phyloP scores from a whole-genome alignment of 2,888 invertebrate species.

The Pedicia rivosa region DNA sequence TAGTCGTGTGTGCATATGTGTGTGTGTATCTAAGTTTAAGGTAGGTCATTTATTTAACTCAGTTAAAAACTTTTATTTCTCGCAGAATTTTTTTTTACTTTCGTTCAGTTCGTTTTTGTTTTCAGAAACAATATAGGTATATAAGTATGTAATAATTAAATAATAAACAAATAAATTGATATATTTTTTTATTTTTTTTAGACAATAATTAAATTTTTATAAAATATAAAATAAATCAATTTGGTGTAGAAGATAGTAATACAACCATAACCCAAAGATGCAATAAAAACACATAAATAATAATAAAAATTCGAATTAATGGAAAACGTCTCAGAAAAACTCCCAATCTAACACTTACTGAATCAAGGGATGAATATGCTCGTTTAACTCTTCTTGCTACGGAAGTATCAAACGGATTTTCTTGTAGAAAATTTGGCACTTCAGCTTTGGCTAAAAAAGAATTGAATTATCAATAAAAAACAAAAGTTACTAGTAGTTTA shows the following conservation, averaged over 20 bases:
- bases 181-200: too few relatives aligned
- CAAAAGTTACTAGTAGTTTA: not conserved
- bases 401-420: conserved; percentile 59
- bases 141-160: too few relatives aligned
- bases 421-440: conserved; percentile 52
- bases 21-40: too few relatives aligned
- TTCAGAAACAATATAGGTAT: too few relatives aligned
- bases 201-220: too few relatives aligned
- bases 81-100: too few relatives aligned
- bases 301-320: conserved; percentile 61
- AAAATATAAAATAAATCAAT: too few relatives aligned
- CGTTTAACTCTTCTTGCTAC: conserved; percentile 59
- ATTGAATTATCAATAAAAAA: not conserved
- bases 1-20: too few relatives aligned
- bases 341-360: conserved; percentile 61
- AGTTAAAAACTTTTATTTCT: too few relatives aligned
- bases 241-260: conserved; percentile 42
- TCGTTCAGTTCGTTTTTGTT: too few relatives aligned
- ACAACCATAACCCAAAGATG: conserved; percentile 75
- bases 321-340: conserved; percentile 69
- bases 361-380: conserved; percentile 59
- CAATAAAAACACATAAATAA: conserved; percentile 70
- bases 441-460: conserved; percentile 39
- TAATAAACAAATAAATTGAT: too few relatives aligned
- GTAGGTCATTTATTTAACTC: too few relatives aligned